Evolutionary conservation across 2,113 vertebrate genomes (phyloP).

Genomic region (Stictonetta naevosa): DNA sequence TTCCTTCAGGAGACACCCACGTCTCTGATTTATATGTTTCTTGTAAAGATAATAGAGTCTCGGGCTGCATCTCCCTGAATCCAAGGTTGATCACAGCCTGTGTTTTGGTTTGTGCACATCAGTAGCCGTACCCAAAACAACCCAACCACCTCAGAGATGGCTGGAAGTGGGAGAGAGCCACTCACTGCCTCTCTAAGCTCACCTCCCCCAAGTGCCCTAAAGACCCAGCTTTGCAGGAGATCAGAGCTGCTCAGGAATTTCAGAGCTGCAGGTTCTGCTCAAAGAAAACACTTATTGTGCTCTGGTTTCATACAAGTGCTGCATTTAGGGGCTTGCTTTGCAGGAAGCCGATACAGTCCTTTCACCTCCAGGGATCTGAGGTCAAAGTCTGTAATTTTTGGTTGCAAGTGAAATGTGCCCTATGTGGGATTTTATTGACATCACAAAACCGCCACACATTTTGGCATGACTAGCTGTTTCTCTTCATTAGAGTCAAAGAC

Average conservation of each 20-base stretch:
- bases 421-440: background rate
- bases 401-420: conserved; percentile 12
- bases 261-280: conserved; percentile 22
- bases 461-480: background rate
- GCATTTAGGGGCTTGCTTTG: conserved; percentile 39
- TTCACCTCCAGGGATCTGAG: conserved; percentile 33
- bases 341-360: conserved; percentile 4
- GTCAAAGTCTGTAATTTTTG: conserved; percentile 36
- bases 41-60: background rate
- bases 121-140: background rate
- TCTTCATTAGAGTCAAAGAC: background rate
- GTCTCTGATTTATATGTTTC: background rate
- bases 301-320: background rate
- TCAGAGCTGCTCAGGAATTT: conserved; percentile 44
- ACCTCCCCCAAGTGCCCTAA: background rate
- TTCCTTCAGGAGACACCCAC: background rate
- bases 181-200: background rate
- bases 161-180: background rate
- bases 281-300: conserved; percentile 50
- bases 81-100: background rate
- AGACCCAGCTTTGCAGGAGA: conserved; percentile 17
- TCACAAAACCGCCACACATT: background rate
- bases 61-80: background rate
- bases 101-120: background rate
- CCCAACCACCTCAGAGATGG: background rate